Base-by-base conservation (phyloP, 2,888 invertebrate genomes). In the Amblyteles armatorius region DNA sequence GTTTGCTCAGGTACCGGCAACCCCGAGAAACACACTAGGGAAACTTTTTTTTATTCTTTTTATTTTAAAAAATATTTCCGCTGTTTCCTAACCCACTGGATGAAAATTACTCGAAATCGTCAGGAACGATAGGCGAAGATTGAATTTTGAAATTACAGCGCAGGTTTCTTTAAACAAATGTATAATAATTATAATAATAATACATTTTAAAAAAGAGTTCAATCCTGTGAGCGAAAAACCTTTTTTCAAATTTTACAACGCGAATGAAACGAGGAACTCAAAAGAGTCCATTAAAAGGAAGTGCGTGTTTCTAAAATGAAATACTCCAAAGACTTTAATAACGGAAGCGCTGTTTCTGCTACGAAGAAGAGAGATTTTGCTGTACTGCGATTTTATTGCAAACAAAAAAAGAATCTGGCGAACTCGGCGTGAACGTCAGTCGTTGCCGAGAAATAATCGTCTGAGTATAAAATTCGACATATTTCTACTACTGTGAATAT, bases 1-100 rank as follows among this genome's bases (percentile, higher is more conserved):
- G 68, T 80, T 80, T 77, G 48, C 77, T 26, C 60, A 44, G 29
- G 44, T 13, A 77, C n/a, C 48, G 26, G 67, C 57, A n/a, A 50
- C 26, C 40, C 44, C 22, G 40, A 52, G 19, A 22, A 65, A 60
- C 48, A 29, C 60, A 63, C 52, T 65, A 29, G 19, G n/a, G 40
- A 79, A 69, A 74, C 29, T 48, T 50, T 81, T 78, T 36, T 7
- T 36, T 36, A 4, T 36, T 6, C 0, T 7, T 29, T 29, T 29
- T 16, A 16, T 16, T 48, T 48, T 48, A 16, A 16, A 3, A 16
- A 3, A 48, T 48, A 16, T 26, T 76, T 57, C 48, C 65, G n/a
- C 26, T 19, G 48, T 67, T 71, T 50, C 16, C 36, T 26, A 63
- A 19, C n/a, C 3, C 33, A 40, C 48, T 5, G 22, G 16, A 19